These are phyloP conservation scores for Sesia bembeciformis DNA, from an alignment of 2,888 invertebrate species.

Conservation along the genomic window DNA sequence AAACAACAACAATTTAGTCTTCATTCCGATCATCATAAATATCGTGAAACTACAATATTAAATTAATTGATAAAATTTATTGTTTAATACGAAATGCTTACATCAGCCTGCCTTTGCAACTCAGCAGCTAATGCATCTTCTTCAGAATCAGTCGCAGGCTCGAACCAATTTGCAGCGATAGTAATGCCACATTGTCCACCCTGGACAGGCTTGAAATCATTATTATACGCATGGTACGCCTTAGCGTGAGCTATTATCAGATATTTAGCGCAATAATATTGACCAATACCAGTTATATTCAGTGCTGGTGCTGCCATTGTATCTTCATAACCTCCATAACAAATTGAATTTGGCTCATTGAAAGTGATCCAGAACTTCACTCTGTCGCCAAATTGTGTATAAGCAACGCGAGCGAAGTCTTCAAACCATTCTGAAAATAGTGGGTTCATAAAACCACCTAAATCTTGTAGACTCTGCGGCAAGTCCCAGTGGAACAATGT, in stretches of 20 bases:
- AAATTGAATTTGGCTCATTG: constrained; percentile 50
- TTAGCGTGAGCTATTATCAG: constrained; percentile 60
- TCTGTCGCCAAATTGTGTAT: constrained; percentile 37
- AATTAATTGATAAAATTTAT: background rate
- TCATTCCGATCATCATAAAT: background rate
- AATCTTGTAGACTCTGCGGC: constrained; percentile 41
- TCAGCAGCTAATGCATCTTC: constrained; percentile 1
- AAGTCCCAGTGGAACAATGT: constrained; percentile 56
- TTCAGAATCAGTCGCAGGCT: constrained; percentile 1
- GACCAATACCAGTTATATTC: constrained; percentile 34
- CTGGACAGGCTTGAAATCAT: constrained; percentile 3
- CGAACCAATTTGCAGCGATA: background rate
- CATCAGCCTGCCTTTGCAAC: background rate
- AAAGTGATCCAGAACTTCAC: constrained; percentile 62
- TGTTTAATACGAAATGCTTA: background rate
- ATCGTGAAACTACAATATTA: background rate
- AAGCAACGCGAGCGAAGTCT: constrained; percentile 39
- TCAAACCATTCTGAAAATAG: constrained; percentile 36
- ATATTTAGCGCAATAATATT: constrained; percentile 45
- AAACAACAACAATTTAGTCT: background rate
- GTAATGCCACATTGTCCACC: constrained; percentile 1
- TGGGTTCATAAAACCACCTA: constrained; percentile 53
- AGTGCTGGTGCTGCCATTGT: constrained; percentile 21
- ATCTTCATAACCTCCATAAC: constrained; percentile 36
- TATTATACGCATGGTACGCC: constrained; percentile 26